These are phyloP conservation scores for Limenitis camilla DNA, from an alignment of 2,888 invertebrate genomes.

Conservation along the genomic window DNA sequence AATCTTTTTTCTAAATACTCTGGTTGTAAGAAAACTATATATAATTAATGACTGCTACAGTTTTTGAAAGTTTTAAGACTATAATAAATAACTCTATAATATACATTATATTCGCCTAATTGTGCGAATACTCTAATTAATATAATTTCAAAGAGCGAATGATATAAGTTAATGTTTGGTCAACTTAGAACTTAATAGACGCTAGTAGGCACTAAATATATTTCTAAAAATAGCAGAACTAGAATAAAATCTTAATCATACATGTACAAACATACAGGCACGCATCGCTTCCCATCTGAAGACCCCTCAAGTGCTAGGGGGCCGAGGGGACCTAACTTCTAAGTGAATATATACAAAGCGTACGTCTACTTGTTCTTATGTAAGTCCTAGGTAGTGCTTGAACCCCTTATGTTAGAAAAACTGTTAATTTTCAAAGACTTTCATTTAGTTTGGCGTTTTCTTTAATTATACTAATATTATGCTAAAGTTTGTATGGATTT, in stretches of 20 bases:
- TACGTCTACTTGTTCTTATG: constrained; percentile 19
- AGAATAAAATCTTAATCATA: background rate
- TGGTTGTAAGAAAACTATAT: no score
- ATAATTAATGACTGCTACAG: no score
- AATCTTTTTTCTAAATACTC: no score
- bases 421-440: constrained; percentile 15
- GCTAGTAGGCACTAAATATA: no score
- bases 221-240: no score
- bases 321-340: constrained; percentile 31
- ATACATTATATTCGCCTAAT: no score
- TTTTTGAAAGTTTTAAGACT: no score
- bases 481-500: background rate
- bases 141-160: no score
- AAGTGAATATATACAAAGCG: constrained; percentile 28
- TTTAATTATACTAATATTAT: background rate
- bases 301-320: constrained; percentile 37
- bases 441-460: constrained; percentile 9
- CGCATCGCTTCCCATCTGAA: constrained; percentile 33
- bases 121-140: no score
- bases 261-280: constrained; percentile 16
- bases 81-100: no score
- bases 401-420: constrained; percentile 15
- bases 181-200: no score
- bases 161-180: no score
- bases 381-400: constrained; percentile 20